Evolutionary conservation across 2,888 invertebrate genomes (phyloP), one percentile per base, ranked within the genome.

Genomic region (Drosophila austrosaltans): DNA sequence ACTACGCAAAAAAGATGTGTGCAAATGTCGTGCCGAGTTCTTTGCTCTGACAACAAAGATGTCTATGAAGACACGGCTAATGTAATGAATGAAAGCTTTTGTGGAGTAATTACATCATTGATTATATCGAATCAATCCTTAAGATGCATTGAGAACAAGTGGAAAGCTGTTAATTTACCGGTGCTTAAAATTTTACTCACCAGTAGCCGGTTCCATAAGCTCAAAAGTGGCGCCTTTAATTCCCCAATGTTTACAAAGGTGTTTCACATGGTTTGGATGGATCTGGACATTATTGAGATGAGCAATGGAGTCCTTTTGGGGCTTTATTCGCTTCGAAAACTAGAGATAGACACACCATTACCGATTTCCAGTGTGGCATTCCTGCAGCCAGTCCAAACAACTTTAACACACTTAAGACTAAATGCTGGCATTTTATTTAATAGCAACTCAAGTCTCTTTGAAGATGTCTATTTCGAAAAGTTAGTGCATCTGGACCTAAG

Each of bases 321-420:
- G 0, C 75, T 92, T 0, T 76, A 85, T 2, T 74, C 79, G 0
- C 66, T 92, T 1, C 74, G 67, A 16, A 84, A 81, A 42, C 73
- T 92, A 8, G 79, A 78, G 3, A 85, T 92, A 7, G 75, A 72
- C 2, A 78, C 82, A 1, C 68, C 61, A 2, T 48, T 91, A 5
- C 61, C 67, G 0, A 48, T 59, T 0, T 66, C 91, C 2, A 77
- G 81, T 53, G 61, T 88, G 22, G 77, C 82, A 2, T 87, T 92
- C 36, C 77, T 92, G 53, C 91, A 91, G 53, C 91, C 92, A 0
- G 82, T 92, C 0, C 90, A 91, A 64, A 64, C 77, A 1, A 89
- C 89, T 0, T 71, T 92, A 2, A 69, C 69, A 0, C 78, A 81
- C 16, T 65, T 92, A 2, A 74, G 69, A n/a, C 53, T 92, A 1